A percentile compares a stretch with the other conserved stretches of the same genome.
These are phyloP conservation scores for Papilio protenor DNA, from an alignment of 2,888 invertebrate genomes.

Conservation along the genomic window DNA sequence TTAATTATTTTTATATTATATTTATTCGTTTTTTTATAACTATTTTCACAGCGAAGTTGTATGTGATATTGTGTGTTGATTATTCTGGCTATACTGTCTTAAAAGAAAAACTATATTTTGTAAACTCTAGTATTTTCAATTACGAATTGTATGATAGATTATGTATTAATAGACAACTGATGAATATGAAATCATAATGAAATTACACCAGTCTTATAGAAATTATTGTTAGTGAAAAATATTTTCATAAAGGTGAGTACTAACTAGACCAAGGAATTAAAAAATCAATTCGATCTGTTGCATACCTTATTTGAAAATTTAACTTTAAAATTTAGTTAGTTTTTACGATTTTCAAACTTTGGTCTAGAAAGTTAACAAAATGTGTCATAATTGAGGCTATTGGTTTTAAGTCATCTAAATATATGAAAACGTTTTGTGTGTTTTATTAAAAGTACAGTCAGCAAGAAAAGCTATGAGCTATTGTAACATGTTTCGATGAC, in stretches of 20 bases:
- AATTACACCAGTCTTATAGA: background rate
- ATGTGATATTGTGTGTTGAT: slow-evolving; percentile 29
- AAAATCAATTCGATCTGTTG: background rate
- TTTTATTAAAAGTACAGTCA: slow-evolving; percentile 23
- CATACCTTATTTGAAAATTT: background rate
- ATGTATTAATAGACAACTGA: background rate
- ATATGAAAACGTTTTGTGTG: slow-evolving; percentile 41
- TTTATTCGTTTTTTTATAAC: slow-evolving; percentile 19
- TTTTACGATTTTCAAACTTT: background rate
- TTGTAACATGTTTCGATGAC: background rate
- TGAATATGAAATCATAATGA: background rate
- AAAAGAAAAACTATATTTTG: slow-evolving; percentile 2
- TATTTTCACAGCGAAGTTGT: slow-evolving; percentile 34
- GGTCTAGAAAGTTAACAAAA: slow-evolving; percentile 4
- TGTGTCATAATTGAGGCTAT: slow-evolving; percentile 54
- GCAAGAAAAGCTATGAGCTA: slow-evolving; percentile 8
- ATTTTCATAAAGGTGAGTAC: background rate
- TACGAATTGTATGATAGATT: slow-evolving; percentile 15
- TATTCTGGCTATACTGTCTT: background rate
- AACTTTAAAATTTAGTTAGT: background rate
- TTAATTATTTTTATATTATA: slow-evolving; percentile 23
- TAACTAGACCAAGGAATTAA: background rate
- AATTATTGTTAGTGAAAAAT: background rate
- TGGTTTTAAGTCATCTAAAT: slow-evolving; percentile 37
- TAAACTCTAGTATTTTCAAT: slow-evolving; percentile 15